Base-by-base conservation (phyloP, 2,113 vertebrate species). In the Phainopepla nitens region DNA sequence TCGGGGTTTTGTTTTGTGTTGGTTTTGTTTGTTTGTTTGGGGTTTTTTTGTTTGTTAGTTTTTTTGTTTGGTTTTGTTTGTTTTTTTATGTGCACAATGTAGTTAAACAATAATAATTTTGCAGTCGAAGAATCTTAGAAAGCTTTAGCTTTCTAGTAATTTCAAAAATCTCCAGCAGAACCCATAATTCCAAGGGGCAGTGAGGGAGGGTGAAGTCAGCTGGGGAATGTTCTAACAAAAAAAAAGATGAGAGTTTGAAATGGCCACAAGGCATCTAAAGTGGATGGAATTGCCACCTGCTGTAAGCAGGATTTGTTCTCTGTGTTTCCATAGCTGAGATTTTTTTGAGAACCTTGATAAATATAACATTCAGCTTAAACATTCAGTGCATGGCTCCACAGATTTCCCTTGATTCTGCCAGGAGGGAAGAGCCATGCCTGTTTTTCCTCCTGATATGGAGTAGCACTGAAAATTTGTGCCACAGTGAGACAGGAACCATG, bases 351-450 rank as follows among this genome's bases (percentile, higher is more conserved):
- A 70, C 31, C n/a, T 66, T 66, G 19, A 29, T 24, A 89, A 82
- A 60, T 39, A 35, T 0, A 27, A 92, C 82, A 51, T 68, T 85
- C 27, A 69, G 2, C 19, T 47, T 15, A 53, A 73, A 9, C 6
- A 5, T 56, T 88, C 44, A 28, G 12, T 42, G 4, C 0, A 1
- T 21, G 17, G 12, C 19, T 86, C 19, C 50, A 58, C 56, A 71
- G 41, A 36, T 80, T 90, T 92, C 15, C 41, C n/a, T 71, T 58
- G 11, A 39, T 70, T 75, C 69, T 92, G 29, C 33, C 23, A 39
- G 39, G 20, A 54, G 23, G 24, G 33, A 50, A 22, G 3, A 83
- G 2, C n/a, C 3, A 22, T 0, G 0, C n/a, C 16, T 42, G 4
- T 45, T 92, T 90, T 47, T 11, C 9, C 9, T 16, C 22, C 24